Percentiles rank a stretch among this genome's conserved stretches.
These are phyloP conservation scores for Polydrusus tereticollis DNA, from an alignment of 2,888 invertebrate species.

Conservation along the genomic window DNA sequence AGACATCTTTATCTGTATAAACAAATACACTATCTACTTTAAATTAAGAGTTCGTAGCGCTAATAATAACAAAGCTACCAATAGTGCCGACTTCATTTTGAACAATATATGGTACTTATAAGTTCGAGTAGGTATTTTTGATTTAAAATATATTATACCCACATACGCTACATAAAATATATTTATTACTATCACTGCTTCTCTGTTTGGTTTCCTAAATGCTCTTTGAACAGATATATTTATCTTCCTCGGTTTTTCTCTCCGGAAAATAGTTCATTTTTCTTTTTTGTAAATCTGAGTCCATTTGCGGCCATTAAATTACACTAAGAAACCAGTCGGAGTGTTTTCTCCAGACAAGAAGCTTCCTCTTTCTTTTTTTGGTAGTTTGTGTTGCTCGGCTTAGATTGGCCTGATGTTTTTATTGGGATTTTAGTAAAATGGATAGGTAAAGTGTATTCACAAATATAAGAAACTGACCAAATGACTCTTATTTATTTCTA, in stretches of 20 bases:
- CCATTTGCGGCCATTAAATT: conserved; percentile 16
- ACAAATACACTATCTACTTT: too few species aligned
- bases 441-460: too few species aligned
- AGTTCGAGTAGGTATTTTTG: too few species aligned
- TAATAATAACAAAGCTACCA: too few species aligned
- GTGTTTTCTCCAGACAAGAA: conserved; percentile 12
- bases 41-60: too few species aligned
- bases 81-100: too few species aligned
- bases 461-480: too few species aligned
- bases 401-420: background rate
- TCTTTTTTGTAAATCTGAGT: conserved; percentile 8
- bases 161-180: too few species aligned
- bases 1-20: too few species aligned
- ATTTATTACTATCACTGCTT: background rate
- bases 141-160: too few species aligned
- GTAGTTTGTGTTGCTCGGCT: background rate
- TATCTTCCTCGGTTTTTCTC: background rate
- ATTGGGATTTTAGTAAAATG: background rate
- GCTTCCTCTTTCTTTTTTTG: background rate
- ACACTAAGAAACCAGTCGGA: conserved; percentile 12
- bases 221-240: conserved; percentile 11
- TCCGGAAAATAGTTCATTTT: background rate
- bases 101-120: too few species aligned
- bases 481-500: too few species aligned
- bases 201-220: conserved; percentile 1